Base-by-base conservation (phyloP, 1,140 invertebrate species). In the Araneus ventricosus region DNA sequence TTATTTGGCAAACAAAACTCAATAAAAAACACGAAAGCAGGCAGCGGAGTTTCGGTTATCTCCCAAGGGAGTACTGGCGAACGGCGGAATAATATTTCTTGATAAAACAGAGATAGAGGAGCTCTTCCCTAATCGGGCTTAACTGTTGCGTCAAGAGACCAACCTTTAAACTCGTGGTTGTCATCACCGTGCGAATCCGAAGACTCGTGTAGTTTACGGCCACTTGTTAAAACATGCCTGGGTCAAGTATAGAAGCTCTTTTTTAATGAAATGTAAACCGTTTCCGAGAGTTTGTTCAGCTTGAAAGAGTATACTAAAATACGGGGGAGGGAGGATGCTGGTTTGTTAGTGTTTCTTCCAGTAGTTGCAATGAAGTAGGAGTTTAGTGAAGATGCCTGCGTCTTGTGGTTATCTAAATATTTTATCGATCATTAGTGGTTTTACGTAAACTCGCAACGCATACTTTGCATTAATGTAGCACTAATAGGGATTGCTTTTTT, bases 251-350 rank as follows among this genome's bases (percentile, higher is more conserved):
- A 30, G 67, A 17, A 22, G 20, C 5, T 6, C 17, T 5, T 27
- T 57, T n/a, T 30, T 84, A 84, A 84, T 57, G 80, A 84, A 57
- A 84, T 84, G 80, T 84, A 84, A 84, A 84, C 80, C 39, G 27
- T 45, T 52, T 20, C 10, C 2, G 17, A 84, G 80, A 84, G 27
- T 6, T 30, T 52, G 39, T 10, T 84, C 80, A 84, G 80, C 80
- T 84, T 84, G 80, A 4, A 30, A 75, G 30, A 14, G 34, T 20
- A 17, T 22, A 34, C 30, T 5, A 20, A 30, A 34, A 14, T 5
- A 27, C 8, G 30, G 67, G 14, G 30, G 30, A 75, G 17, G 4
- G 67, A 34, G 14, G 14, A 20, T 14, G 30, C 3, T 20, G 67
- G 30, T 7, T 17, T 34, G 67, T 75, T 34, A 37, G 27, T 22